Evolutionary conservation across 2,797 vertebrate species (phyloP).

Genomic region (Moxostoma hubbsi): DNA sequence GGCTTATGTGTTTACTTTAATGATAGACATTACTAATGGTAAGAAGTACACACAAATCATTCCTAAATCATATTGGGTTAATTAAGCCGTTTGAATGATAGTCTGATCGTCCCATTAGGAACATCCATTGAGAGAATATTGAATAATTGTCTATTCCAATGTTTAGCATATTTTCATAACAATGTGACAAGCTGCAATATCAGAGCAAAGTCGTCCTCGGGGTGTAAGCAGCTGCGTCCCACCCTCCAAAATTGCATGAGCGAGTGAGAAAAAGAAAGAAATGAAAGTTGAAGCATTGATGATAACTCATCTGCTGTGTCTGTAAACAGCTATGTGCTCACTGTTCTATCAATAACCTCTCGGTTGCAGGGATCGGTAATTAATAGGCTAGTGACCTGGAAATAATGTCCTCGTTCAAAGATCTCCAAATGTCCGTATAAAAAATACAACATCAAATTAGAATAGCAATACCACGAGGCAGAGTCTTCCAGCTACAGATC

Average conservation of each 20-base stretch:
- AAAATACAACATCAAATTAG: slow-evolving; percentile 54
- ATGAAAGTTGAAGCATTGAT: slow-evolving; percentile 46
- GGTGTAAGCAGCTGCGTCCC: slow-evolving; percentile 32
- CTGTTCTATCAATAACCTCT: slow-evolving; percentile 84
- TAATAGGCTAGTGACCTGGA: slow-evolving; percentile 90
- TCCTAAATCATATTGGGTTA: slow-evolving; percentile 30
- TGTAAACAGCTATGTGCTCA: slow-evolving; percentile 50
- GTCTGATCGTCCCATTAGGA: slow-evolving; percentile 23
- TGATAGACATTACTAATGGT: slow-evolving; percentile 3
- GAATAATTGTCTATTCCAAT: slow-evolving; percentile 33
- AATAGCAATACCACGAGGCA: slow-evolving; percentile 52
- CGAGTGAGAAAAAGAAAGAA: slow-evolving; percentile 43
- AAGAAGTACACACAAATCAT: slow-evolving; percentile 16
- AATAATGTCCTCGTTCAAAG: slow-evolving; percentile 81
- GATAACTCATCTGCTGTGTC: slow-evolving; percentile 35
- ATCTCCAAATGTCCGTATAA: slow-evolving; percentile 63
- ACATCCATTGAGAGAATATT: slow-evolving; percentile 30
- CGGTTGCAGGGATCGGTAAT: slow-evolving; percentile 85
- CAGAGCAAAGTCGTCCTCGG: slow-evolving; percentile 24
- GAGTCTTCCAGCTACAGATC: slow-evolving; percentile 58
- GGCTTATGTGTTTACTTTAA: background rate
- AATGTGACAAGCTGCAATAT: slow-evolving; percentile 28
- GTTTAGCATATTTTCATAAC: slow-evolving; percentile 41
- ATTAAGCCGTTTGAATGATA: slow-evolving; percentile 36
- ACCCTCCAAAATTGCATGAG: slow-evolving; percentile 37